Evolutionary conservation across 2,797 vertebrate species (phyloP), one percentile per base, ranked within the genome.

Genomic region (Macropus fuliginosus): DNA sequence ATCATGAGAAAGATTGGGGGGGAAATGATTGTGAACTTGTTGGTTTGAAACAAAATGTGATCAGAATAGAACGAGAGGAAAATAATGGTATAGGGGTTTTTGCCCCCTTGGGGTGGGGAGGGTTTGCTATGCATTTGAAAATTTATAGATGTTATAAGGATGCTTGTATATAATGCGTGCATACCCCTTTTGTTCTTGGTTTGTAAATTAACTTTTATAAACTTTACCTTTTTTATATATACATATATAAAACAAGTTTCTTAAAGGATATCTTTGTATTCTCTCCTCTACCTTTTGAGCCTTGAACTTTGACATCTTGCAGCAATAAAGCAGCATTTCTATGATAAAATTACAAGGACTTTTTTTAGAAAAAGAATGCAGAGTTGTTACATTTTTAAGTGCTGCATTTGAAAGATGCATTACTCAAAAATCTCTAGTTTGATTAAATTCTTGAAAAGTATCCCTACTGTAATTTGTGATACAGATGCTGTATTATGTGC

Each of bases 121-220:
- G 0, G 91, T 95, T 97, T 99, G 99, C 99, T 99, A 99, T 99
- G 99, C 99, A 99, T 99, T 99, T 99, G 98, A 99, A 99, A 98
- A 98, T 98, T 98, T 99, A 99, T 98, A 99, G 99, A 99, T 99
- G 99, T 99, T 99, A 98, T 99, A 99, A 99, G 99, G 99, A 98
- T 97, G 99, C 99, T 99, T 99, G 99, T 99, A 99, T 98, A 99
- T 99, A 99, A 98, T 98, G 99, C 99, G 99, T 99, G 99, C 99
- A 99, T 99, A 99, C 99, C 99, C 99, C 99, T 99, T 99, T 99
- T 99, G 99, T 99, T 99, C 99, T 99, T 99, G 99, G 99, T 99
- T 99, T 99, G 99, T 99, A 99, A 99, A 99, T 99, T 98, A 99
- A 99, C 99, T 99, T 99, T 99, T 99, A 99, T 99, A 99, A 99